phyloP scores from a whole-genome alignment of 2,797 vertebrate species.

The Percopsis omiscomaycus region DNA sequence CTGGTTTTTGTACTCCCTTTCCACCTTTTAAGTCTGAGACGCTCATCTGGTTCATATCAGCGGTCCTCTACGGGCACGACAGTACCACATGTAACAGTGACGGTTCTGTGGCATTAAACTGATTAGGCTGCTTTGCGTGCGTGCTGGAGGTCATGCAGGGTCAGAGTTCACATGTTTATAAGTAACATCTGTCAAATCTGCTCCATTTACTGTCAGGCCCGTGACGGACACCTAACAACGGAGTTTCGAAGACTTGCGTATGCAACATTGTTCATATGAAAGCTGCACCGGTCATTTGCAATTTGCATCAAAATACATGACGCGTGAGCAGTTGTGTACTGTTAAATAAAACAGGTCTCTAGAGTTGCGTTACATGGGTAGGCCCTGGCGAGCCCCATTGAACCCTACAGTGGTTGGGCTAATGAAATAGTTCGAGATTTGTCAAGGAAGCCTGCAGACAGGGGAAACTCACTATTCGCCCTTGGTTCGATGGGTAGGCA shows the following conservation, averaged over 20 bases:
- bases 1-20: conserved; percentile 30
- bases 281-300: no score
- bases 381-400: no score
- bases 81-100: conserved; percentile 53
- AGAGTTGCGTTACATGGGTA: no score
- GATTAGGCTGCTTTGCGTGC: conserved; percentile 41
- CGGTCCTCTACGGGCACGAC: conserved; percentile 48
- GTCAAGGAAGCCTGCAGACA: neutral
- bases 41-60: conserved; percentile 77
- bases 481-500: neutral
- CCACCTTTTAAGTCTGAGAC: conserved; percentile 37
- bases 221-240: neutral
- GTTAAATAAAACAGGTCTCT: no score
- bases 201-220: conserved; percentile 5
- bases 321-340: no score
- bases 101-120: conserved; percentile 37
- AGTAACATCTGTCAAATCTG: conserved; percentile 1
- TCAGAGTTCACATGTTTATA: conserved; percentile 5
- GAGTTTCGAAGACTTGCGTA: no score
- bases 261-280: no score
- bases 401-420: no score
- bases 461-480: neutral
- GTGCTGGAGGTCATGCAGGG: conserved; percentile 10
- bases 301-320: no score
- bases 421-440: no score